Conservation (phyloP, 2,888 invertebrate species). For the Aporophyla nigra region DNA sequence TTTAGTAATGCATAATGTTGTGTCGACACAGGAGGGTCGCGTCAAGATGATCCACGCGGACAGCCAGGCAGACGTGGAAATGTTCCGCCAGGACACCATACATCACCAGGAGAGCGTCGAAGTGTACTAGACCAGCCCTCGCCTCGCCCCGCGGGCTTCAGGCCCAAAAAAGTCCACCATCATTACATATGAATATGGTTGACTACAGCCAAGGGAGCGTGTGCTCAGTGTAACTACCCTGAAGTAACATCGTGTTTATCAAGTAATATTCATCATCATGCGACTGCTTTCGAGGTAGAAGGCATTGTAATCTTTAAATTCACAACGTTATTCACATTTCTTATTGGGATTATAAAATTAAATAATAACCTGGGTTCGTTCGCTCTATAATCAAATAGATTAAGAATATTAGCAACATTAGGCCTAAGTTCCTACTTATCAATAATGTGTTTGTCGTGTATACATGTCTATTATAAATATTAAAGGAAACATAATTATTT, state of each 20-base stretch:
- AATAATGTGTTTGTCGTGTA: conserved; percentile 41
- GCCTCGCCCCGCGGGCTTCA: no score
- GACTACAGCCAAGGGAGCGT: background rate
- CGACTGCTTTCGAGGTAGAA: background rate
- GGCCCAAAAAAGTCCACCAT: background rate
- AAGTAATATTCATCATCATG: background rate
- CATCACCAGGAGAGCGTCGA: conserved; percentile 90
- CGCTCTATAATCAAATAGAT: background rate
- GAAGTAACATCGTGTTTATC: background rate
- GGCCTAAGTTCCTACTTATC: conserved; percentile 30
- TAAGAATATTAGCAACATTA: conserved; percentile 13
- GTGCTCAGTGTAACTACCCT: conserved; percentile 3
- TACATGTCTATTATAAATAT: conserved; percentile 29
- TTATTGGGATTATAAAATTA: background rate
- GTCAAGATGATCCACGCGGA: conserved; percentile 92
- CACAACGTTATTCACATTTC: background rate
- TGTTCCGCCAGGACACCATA: conserved; percentile 93
- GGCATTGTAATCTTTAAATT: conserved; percentile 1
- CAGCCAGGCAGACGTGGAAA: conserved; percentile 94
- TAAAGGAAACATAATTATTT: conserved; percentile 41
- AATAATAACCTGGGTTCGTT: background rate
- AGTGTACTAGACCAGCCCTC: conserved; percentile 79
- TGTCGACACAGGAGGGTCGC: conserved; percentile 82
- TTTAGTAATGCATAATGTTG: background rate
- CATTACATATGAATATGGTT: background rate